Evolutionary conservation across 2,113 vertebrate species (phyloP), one percentile per base, ranked within the genome.

Genomic region (Urocynchramus pylzowi): DNA sequence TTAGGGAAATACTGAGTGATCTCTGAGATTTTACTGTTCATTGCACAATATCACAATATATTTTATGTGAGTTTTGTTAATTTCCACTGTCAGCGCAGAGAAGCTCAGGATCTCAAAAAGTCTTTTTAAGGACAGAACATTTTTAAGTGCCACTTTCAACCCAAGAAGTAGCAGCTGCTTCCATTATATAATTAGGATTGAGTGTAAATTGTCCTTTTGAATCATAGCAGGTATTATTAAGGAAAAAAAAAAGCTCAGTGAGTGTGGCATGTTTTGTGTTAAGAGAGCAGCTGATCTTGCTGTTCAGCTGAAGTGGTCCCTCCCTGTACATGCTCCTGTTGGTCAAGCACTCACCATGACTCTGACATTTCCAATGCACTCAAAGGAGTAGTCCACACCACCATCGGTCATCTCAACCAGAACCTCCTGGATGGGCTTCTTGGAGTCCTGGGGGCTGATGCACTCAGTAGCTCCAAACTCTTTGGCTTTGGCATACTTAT

Each of bases 331-430:
- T 4, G 13, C 45, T 77, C 8, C 8, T 11, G 22, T 21, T 57
- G 39, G 0, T 10, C 13, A 31, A 14, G 31, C 11, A 91, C 98
- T 97, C 93, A 98, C 98, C 98, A 98, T 98, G 77, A 98, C 96
- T 49, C 96, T 93, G 19, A 98, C 98, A 1, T 98, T 98, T 14
- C 98, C 98, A 3, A 98, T 98, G 69, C 98, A 98, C 81, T 98
- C 98, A 41, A 98, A 98, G 1, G 98, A 98, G 49, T 97, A 98
- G 74, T 98, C 98, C 18, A 98, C 98, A 4, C 98, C 98, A 16
- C 98, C 98, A 1, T 98, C 98, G 0, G 98, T 98, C 97, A 98
- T 95, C 77, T 98, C 98, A 53, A 92, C 37, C 63, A 98, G 96
- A 52, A 97, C 98, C 76, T 98, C 98, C 89, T 98, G 98, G 67